Evolutionary conservation across 2,797 vertebrate species (phyloP), one percentile per base, ranked within the genome.

Genomic region (Tiaroga cobitis): DNA sequence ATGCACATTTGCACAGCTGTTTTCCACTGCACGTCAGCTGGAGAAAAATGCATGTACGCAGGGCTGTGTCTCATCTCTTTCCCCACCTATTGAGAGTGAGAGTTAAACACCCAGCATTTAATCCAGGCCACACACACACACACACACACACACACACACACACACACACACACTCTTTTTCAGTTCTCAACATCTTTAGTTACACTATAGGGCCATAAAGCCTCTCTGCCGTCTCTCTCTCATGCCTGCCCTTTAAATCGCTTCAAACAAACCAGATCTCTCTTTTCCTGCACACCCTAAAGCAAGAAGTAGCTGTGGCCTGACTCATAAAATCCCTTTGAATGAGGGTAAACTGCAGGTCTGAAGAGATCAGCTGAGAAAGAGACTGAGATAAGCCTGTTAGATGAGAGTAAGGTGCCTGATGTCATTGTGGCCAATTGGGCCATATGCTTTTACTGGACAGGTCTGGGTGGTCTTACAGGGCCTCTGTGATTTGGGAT

Each of bases 1-100:
- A 61, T 83, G 41, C 51, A 29, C 88, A 87, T 90, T 89, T 89
- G 59, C 82, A 88, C 87, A 90, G 89, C 83, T 90, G 87, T 87
- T 89, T 88, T 87, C 82, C 87, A 75, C 63, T 76, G 59, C 72
- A 86, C n/a, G 54, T 87, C 85, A 80, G 39, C 37, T 75, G 77
- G 72, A 84, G 69, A 86, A 84, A 88, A 87, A 89, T 88, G 78
- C 81, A 72, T 84, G 81, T 73, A 77, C 67, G 65, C 49, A 76
- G 75, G 74, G 82, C 81, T 85, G 75, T 70, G 67, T 82, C 79
- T 86, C 78, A 37, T 82, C 81, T 86, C 51, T 77, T 61, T 72
- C 34, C 63, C 41, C 84, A 85, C 76, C 84, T 88, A 89, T 81
- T 87, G 82, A 87, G 46, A 83, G 67, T 39, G 72, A 84, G 77